Conservation (phyloP, 2,113 vertebrate species). For the Madoqua kirkii region DNA sequence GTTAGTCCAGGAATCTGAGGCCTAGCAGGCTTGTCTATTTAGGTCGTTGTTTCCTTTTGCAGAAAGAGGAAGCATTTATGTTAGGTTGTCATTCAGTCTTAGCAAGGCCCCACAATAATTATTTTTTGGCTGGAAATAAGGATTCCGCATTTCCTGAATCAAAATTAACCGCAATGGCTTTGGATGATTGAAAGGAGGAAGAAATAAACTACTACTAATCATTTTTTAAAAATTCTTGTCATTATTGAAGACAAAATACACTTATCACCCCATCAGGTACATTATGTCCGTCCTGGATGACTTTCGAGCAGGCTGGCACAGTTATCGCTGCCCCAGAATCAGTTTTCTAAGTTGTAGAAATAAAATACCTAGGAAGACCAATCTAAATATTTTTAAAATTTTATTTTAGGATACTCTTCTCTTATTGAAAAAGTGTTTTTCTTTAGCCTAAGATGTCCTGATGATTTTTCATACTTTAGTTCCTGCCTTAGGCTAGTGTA, state of each 20-base stretch:
- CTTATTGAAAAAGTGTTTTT: slow-evolving; percentile 25
- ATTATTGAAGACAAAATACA: neutral
- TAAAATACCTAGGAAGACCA: slow-evolving; percentile 9
- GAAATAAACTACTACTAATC: neutral
- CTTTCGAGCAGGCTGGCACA: neutral
- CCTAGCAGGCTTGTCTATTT: slow-evolving; percentile 28
- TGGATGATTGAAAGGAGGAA: slow-evolving; percentile 25
- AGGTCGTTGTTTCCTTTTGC: slow-evolving; percentile 29
- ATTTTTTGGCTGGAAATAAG: slow-evolving; percentile 42
- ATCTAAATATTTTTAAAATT: neutral
- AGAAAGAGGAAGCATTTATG: slow-evolving; percentile 15
- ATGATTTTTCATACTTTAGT: slow-evolving; percentile 33
- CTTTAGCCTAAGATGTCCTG: neutral
- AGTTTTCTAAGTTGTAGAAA: slow-evolving; percentile 34
- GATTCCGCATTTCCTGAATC: slow-evolving; percentile 36
- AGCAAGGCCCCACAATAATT: neutral
- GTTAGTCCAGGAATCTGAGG: slow-evolving; percentile 59
- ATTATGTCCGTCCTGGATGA: neutral
- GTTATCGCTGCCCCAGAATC: neutral
- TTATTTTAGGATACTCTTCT: neutral
- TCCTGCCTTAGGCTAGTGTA: neutral
- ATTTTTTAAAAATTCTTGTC: neutral
- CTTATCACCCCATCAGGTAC: neutral
- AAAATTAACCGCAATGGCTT: slow-evolving; percentile 45
- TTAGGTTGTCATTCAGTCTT: slow-evolving; percentile 29